Base-by-base conservation (phyloP, 2,888 invertebrate species). In the Pardosa pseudoannulata region DNA sequence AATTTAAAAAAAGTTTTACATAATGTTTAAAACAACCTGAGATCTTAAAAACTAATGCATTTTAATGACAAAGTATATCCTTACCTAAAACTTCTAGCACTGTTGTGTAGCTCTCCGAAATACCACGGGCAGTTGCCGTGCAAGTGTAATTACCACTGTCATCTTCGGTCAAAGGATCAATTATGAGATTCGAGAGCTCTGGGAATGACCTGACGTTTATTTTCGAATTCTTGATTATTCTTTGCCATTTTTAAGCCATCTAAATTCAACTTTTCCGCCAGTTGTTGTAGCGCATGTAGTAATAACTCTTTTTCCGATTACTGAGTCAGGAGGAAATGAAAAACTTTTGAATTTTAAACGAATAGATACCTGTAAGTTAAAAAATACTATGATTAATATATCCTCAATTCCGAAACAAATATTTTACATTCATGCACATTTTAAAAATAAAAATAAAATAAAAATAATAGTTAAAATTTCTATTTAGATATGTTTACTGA, bases 121-220 rank as follows among this genome's bases (percentile, higher is more conserved):
- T n/a, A 7, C 62, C 64, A 28, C 16, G 19, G 1, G 64, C 36
- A 16, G 11, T 75, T 1, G 56, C 75, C 7, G 56, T 50, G 29
- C 73, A 73, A 29, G 73, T 73, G 19, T 73, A 73, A 31, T 73
- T 73, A 9, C 65, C 75, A 41, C 31, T 75, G 23, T 75, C 75
- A 23, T 75, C 75, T 32, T 75, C 75, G 5, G 27, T 36, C 31
- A 75, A 36, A 27, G 75, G 64, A 28, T 75, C 75, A 28, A 75
- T 65, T 9, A 75, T 64, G 1, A 75, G 28, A 1, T 50, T 75
- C 13, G 75, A 75, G 28, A 75, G 2, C 13, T 41, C 75, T 9
- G 64, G 28, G 31, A 36, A 64, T 7, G 62, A 39, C 5, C 29
- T 11, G 29, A 75, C 31, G 1, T 7, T 36, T 1, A 75, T 32